Evolutionary conservation across 2,797 vertebrate species (phyloP), one percentile per base, ranked within the genome.

Genomic region (Falco concolor): DNA sequence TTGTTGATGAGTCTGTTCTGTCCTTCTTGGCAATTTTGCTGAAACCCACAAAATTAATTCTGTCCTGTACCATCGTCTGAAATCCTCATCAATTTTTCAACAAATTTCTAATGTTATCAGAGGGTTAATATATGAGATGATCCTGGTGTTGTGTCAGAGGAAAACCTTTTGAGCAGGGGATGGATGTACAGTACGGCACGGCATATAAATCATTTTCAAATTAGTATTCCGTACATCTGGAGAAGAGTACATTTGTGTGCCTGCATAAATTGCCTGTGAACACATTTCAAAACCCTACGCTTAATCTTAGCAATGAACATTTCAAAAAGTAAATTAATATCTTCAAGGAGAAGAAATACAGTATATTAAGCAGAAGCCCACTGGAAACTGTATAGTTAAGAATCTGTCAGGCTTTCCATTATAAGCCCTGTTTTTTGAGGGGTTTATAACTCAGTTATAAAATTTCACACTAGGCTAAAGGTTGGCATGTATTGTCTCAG

Each of bases 241-340:
- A 98, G 97, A 98, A 98, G 97, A 97, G 96, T 95, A 96, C 90
- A 89, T 98, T 98, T 97, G 97, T 97, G 95, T 97, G 97, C 96
- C 96, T 97, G 97, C 97, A 98, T 98, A 98, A 98, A 98, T 98
- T 98, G 97, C 97, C 97, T 97, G 84, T 80, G 97, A 98, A 97
- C 97, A 98, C 97, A 97, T 98, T 98, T 98, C 98, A 98, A 97
- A 98, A 97, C 96, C 97, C 96, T 94, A 97, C 8, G 97, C 98
- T 98, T 98, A 98, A 98, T 98, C 97, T 98, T 97, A 97, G 97
- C 98, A 97, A 97, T 98, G 98, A 98, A 98, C 97, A 97, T 98
- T 98, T 98, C 97, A 98, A 97, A 98, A 98, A 96, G 96, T 97
- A 98, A 98, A 98, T 98, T 98, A 98, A 98, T 98, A 98, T 97